Evolutionary conservation across 1,140 invertebrate genomes (phyloP), one percentile per base, ranked within the genome.

Genomic region (Aphelenchoides besseyi): DNA sequence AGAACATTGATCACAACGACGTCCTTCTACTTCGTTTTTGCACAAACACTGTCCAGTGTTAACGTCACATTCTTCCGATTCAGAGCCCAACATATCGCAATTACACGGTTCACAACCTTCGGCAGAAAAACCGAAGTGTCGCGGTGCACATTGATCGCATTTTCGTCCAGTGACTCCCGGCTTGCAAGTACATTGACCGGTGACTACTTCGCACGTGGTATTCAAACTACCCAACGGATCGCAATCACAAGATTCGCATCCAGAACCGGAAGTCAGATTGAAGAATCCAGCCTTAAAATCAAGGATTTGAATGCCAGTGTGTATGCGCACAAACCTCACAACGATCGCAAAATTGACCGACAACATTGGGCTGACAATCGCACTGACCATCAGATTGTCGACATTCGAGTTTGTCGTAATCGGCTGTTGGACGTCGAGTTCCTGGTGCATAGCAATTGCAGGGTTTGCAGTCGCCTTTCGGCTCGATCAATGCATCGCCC

Each of bases 1-100:
- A 16, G 72, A 96, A 85, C 95, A 98, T 89, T 90, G 90, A 86
- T 92, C 90, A 86, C 96, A 99, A 30, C 90, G 89, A 82, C 90
- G 90, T n/a, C 96, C 96, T 85, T 96, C 95, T 0, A 98, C 94
- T 83, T 96, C 93, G 77, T 92, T 89, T 84, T 95, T 95, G 85
- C 96, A 99, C 0, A 86, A 79, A 82, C 96, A 99, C 48, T 89
- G 87, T 2, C 94, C 79, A 30, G 70, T 79, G 8, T 71, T 69
- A n/a, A 82, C 75, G 53, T 83, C 82, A 57, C 82, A 83, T 29
- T 85, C 78, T 2, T 48, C 67, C 12, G 79, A 70, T 69, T 83
- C 81, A 0, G 79, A 75, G 26, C 80, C 76, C 77, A 41, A 77
- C 72, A 18, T 68, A 57, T 85, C 79, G 53, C 82, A 83, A 26